Evolutionary conservation across 2,888 invertebrate species (phyloP).

Genomic region (Sinotaia quadrata): DNA sequence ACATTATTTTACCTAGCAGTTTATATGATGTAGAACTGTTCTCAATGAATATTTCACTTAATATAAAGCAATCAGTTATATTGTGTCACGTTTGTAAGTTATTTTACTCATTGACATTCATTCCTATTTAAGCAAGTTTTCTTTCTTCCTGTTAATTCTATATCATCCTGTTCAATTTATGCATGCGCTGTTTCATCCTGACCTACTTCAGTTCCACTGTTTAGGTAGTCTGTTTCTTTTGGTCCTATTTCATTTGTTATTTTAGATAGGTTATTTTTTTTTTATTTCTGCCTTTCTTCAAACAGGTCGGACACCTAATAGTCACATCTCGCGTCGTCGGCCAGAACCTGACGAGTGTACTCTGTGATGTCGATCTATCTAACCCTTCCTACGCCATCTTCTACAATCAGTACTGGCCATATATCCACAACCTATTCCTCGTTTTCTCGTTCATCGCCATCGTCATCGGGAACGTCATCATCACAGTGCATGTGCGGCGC

Average conservation of each 20-base stretch:
- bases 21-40: no score
- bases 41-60: no score
- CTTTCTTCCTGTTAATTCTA: not conserved
- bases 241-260: no score
- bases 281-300: not conserved
- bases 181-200: not conserved
- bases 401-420: slow-evolving; percentile 45
- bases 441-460: slow-evolving; percentile 47
- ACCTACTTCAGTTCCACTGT: no score
- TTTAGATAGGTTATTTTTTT: not conserved
- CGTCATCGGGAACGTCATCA: slow-evolving; percentile 52
- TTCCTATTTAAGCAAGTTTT: no score
- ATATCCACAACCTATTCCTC: slow-evolving; percentile 51
- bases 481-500: slow-evolving; percentile 43
- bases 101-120: no score
- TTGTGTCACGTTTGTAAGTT: no score
- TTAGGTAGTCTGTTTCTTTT: no score
- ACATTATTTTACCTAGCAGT: no score
- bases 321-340: slow-evolving; percentile 38
- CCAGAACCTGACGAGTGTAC: slow-evolving; percentile 35
- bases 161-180: not conserved
- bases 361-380: slow-evolving; percentile 45
- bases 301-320: slow-evolving; percentile 47
- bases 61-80: no score
- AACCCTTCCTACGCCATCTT: slow-evolving; percentile 27